phyloP scores from a whole-genome alignment of 2,888 invertebrate species.

The Agrochola circellaris region DNA sequence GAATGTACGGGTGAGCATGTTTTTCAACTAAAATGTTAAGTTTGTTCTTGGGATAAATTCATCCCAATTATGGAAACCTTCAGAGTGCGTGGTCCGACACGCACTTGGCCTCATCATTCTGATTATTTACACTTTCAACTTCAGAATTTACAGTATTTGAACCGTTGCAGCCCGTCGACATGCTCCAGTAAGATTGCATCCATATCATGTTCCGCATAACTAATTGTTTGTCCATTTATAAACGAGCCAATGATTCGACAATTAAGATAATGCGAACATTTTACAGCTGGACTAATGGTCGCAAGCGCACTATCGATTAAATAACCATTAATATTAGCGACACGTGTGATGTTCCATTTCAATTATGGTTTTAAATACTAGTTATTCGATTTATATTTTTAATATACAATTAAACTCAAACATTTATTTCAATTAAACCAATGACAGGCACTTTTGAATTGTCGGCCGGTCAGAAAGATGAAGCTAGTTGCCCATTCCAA shows the following conservation, averaged over 20 bases:
- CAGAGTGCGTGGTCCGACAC: no score
- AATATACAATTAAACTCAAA: not conserved
- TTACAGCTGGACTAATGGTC: slow-evolving; percentile 62
- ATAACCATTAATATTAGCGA: slow-evolving; percentile 56
- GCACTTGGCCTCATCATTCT: no score
- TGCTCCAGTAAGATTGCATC: slow-evolving; percentile 17
- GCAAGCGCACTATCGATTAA: slow-evolving; percentile 47
- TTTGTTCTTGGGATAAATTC: no score
- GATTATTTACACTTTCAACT: no score
- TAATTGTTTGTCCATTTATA: slow-evolving; percentile 49
- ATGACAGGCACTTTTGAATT: not conserved
- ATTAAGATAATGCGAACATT: slow-evolving; percentile 68
- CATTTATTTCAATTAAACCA: no score
- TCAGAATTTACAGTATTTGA: not conserved
- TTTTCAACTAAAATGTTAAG: no score
- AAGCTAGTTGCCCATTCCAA: not conserved
- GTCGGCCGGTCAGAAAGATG: not conserved
- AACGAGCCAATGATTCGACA: slow-evolving; percentile 62
- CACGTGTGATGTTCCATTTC: slow-evolving; percentile 17
- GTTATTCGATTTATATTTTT: not conserved
- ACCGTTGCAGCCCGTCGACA: not conserved
- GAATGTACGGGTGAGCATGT: no score
- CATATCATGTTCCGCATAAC: slow-evolving; percentile 18
- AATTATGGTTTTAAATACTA: slow-evolving; percentile 10
- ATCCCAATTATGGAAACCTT: no score